Conservation (phyloP, 2,888 invertebrate species). For the Blastobasis lacticolella region DNA sequence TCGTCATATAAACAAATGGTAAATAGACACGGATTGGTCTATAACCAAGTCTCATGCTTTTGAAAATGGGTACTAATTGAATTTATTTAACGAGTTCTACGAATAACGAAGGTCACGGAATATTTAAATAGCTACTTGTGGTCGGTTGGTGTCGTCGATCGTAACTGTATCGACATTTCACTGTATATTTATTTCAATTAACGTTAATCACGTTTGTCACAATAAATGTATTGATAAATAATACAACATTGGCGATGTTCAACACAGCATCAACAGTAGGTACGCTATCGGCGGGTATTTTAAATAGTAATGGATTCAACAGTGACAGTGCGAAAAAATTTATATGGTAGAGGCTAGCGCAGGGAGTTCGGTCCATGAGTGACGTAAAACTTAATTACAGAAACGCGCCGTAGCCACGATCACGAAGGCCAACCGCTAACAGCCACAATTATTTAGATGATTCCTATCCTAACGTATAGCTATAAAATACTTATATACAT, state of each 20-base stretch:
- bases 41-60: too few species aligned
- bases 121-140: too few species aligned
- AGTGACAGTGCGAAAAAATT: conserved; percentile 56
- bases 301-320: conserved; percentile 23
- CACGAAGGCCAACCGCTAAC: conserved; percentile 60
- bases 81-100: too few species aligned
- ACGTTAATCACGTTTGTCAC: too few species aligned
- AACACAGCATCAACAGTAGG: too few species aligned
- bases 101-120: too few species aligned
- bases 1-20: too few species aligned
- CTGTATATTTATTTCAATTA: too few species aligned
- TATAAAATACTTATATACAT: conserved; percentile 46
- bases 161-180: too few species aligned
- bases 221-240: too few species aligned
- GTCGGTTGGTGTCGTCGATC: too few species aligned
- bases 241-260: background rate
- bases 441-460: conserved; percentile 62
- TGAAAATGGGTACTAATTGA: background rate
- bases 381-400: conserved; percentile 72
- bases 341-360: conserved; percentile 60
- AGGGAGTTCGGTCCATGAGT: conserved; percentile 62
- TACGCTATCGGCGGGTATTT: background rate
- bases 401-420: conserved; percentile 54
- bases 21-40: too few species aligned
- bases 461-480: conserved; percentile 43